Conservation (phyloP, 2,113 vertebrate species). For the Caranx ignobilis region DNA sequence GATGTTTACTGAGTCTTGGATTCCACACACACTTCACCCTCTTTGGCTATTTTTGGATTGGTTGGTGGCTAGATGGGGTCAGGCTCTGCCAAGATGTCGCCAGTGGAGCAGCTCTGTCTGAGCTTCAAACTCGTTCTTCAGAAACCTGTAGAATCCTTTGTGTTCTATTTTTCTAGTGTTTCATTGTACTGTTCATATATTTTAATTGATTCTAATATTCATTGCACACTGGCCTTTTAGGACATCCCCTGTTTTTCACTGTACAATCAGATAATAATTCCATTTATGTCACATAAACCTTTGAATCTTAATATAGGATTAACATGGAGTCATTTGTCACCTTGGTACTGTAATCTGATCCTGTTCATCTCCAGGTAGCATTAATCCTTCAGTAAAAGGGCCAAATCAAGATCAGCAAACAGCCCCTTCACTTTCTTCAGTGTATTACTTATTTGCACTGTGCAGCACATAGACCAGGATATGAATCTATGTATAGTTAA, state of each 20-base stretch:
- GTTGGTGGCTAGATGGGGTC: no score
- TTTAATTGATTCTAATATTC: neutral
- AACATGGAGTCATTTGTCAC: neutral
- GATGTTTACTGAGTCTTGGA: no score
- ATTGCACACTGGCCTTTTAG: neutral
- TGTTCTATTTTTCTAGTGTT: neutral
- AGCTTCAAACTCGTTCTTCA: no score
- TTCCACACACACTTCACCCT: no score
- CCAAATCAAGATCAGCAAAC: neutral
- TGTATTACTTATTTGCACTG: neutral
- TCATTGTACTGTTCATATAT: neutral
- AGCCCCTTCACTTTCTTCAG: neutral
- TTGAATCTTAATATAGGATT: neutral
- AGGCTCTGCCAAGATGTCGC: no score
- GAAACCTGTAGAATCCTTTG: neutral
- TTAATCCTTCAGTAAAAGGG: neutral
- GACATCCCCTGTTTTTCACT: neutral
- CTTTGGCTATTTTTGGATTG: no score
- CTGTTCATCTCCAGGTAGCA: neutral
- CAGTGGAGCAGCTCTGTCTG: no score
- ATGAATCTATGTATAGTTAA: slow-evolving; percentile 20
- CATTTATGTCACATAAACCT: neutral
- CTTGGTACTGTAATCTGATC: neutral
- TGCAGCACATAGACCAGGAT: neutral
- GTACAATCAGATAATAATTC: neutral